A percentile compares a stretch with the other conserved stretches of the same genome.
Conservation (phyloP, 2,888 invertebrate species). For the Tetanocera ferruginea region DNA sequence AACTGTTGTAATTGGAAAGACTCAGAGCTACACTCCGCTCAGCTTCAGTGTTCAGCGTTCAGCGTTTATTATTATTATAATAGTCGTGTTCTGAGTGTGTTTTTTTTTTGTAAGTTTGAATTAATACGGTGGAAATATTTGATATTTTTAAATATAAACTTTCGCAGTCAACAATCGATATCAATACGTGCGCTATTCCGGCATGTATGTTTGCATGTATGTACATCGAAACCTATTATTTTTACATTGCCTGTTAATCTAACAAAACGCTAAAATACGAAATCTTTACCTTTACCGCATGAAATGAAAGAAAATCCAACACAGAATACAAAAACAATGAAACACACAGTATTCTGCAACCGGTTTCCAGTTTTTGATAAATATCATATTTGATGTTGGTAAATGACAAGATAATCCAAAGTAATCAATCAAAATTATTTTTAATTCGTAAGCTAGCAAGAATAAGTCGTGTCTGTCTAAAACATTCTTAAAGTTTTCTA, state of each 20-base stretch:
- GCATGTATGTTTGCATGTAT: neutral
- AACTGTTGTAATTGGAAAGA: constrained; percentile 25
- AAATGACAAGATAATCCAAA: constrained; percentile 68
- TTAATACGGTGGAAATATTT: neutral
- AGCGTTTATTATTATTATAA: neutral
- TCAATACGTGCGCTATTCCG: neutral
- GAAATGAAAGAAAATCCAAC: neutral
- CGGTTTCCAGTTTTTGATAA: constrained; percentile 63
- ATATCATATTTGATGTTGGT: constrained; percentile 67
- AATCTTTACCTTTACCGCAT: neutral
- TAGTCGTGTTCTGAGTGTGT: neutral
- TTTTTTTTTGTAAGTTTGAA: neutral
- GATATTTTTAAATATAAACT: neutral
- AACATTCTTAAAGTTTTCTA: constrained; percentile 16
- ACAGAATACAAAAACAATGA: neutral
- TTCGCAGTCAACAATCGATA: constrained; percentile 1
- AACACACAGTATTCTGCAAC: constrained; percentile 48
- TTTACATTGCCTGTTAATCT: neutral
- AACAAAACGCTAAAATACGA: neutral
- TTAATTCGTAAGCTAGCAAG: constrained; percentile 62
- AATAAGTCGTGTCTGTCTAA: constrained; percentile 58
- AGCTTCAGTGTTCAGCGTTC: neutral
- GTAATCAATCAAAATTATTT: constrained; percentile 68
- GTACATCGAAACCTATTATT: constrained; percentile 1
- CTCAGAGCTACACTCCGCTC: no score